A percentile compares a stretch with the other conserved stretches of the same genome.
These are phyloP conservation scores for Actinemys pallida DNA, from an alignment of 2,113 vertebrate species.

Conservation along the genomic window DNA sequence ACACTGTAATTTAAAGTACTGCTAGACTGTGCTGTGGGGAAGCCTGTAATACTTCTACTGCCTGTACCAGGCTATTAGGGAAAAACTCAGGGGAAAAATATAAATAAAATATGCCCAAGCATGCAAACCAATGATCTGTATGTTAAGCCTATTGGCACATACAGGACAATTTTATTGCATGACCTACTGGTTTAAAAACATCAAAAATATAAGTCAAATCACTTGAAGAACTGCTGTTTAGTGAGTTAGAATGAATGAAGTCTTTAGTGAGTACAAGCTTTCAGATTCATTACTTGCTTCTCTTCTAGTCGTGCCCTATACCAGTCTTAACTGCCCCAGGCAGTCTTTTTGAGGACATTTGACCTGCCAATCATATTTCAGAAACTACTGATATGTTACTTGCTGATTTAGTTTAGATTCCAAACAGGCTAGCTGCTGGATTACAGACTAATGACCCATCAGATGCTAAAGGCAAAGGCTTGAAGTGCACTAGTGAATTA, in stretches of 20 bases:
- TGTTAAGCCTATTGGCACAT: slow-evolving; percentile 75
- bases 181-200: slow-evolving; percentile 79
- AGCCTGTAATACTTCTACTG: slow-evolving; percentile 15
- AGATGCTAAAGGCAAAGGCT: slow-evolving; percentile 84
- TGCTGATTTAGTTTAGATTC: slow-evolving; percentile 83
- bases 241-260: slow-evolving; percentile 84
- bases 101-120: slow-evolving; percentile 64
- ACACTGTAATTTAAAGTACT: slow-evolving; percentile 4
- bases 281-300: slow-evolving; percentile 77
- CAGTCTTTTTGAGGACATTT: slow-evolving; percentile 83
- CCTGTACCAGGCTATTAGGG: slow-evolving; percentile 47
- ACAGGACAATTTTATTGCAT: slow-evolving; percentile 76
- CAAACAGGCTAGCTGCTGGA: slow-evolving; percentile 78
- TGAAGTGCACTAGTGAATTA: slow-evolving; percentile 85
- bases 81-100: slow-evolving; percentile 66
- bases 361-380: slow-evolving; percentile 85
- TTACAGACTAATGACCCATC: slow-evolving; percentile 87
- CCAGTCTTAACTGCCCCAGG: slow-evolving; percentile 78
- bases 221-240: slow-evolving; percentile 80
- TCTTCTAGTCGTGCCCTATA: slow-evolving; percentile 74
- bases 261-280: slow-evolving; percentile 78
- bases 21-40: slow-evolving; percentile 16
- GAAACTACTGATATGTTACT: slow-evolving; percentile 81
- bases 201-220: slow-evolving; percentile 77
- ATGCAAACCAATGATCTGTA: slow-evolving; percentile 73